Base-by-base conservation (phyloP, 2,113 vertebrate genomes). In the Haemorhous mexicanus region DNA sequence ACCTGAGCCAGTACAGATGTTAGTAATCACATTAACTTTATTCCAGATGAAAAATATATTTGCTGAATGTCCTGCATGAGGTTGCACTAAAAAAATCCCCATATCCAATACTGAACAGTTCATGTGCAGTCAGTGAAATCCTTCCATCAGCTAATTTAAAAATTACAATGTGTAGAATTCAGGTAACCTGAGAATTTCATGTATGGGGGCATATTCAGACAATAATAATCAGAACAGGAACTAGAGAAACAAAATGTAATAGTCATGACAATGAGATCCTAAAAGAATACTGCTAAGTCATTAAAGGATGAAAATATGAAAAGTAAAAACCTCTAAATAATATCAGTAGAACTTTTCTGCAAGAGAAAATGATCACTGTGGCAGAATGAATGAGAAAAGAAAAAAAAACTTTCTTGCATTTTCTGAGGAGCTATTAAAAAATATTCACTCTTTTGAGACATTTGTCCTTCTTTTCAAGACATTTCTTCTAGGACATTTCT, bases 1-100 rank as follows among this genome's bases (percentile, higher is more conserved):
- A 97, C 75, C 63, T 93, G 87, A 91, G 52, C 33, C 73, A 93
- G 30, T 90, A 50, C 82, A 96, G 83, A 93, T 97, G 89, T 87
- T 95, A 91, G 61, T 63, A 95, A 95, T 95, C 80, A 94, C 39
- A 86, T 85, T 85, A 90, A 10, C 47, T 92, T 89, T 84, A 75
- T 50, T 93, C 35, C 56, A 93, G 61, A 94, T 73, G 56, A 89
- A 82, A 97, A 93, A 87, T 78, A 6, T n/a, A 46, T 87, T 89
- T 93, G 68, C 39, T 92, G 83, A 89, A 89, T 56, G 50, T 91
- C 46, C 61, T 72, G 6, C 26, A 39, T 53, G 52, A 92, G 20
- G 27, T 62, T 62, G 47, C 1, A 2, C 37, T 94, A 59, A 6
- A 37, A 6, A 26, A 59, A 39, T 63, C 39, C 55, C 33, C 63